These are phyloP conservation scores for Ameiurus melas DNA, from an alignment of 2,113 vertebrate genomes.

Conservation along the genomic window DNA sequence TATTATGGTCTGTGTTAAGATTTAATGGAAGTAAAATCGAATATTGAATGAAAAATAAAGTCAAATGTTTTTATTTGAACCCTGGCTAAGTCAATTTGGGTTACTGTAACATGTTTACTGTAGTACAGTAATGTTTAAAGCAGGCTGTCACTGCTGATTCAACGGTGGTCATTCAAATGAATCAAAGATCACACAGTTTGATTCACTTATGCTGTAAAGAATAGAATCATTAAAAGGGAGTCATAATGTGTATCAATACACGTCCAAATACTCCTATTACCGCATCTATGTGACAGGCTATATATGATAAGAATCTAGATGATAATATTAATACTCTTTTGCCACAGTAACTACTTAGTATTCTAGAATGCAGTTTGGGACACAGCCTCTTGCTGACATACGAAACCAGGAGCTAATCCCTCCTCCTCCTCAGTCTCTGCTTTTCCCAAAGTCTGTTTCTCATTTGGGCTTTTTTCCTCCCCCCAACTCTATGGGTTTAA, in stretches of 20 bases:
- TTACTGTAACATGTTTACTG: neutral
- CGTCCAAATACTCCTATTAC: neutral
- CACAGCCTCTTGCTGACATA: conserved; percentile 57
- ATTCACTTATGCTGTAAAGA: neutral
- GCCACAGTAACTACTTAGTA: neutral
- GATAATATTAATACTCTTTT: neutral
- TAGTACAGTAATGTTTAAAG: no score
- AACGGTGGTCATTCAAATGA: neutral
- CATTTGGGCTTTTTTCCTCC: conserved; percentile 56
- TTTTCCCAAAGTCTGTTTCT: conserved; percentile 66
- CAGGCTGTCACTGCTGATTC: neutral
- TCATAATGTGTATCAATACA: neutral
- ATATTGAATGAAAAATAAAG: neutral
- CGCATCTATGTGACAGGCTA: neutral
- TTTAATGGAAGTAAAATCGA: neutral
- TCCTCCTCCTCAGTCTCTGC: conserved; percentile 39
- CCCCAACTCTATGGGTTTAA: conserved; percentile 46
- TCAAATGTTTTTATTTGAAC: neutral
- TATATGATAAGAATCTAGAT: neutral
- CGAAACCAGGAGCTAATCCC: conserved; percentile 61
- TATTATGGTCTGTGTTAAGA: neutral
- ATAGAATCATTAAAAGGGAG: neutral
- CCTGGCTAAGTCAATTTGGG: neutral
- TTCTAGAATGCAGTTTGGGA: conserved; percentile 1
- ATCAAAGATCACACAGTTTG: neutral